Percentiles rank a stretch among this genome's conserved stretches.
These are phyloP conservation scores for Diabrotica virgifera DNA, from an alignment of 1,140 invertebrate species.

Conservation along the genomic window DNA sequence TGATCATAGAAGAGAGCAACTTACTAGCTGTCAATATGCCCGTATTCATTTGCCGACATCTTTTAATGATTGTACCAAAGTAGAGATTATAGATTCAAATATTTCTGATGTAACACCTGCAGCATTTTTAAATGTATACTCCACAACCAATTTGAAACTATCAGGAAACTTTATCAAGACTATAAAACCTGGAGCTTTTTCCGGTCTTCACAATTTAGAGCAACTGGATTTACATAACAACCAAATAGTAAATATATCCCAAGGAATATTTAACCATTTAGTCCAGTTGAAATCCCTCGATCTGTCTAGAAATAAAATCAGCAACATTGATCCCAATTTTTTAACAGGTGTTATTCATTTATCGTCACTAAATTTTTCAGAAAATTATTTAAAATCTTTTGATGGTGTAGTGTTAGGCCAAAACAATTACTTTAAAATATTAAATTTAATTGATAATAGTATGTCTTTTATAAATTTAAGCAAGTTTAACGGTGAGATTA, in stretches of 20 bases:
- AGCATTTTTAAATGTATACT: neutral
- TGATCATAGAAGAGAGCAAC: neutral
- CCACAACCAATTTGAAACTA: neutral
- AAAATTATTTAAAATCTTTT: neutral
- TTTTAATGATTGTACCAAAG: too few species aligned
- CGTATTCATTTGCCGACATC: too few species aligned
- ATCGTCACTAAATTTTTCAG: constrained; percentile 4
- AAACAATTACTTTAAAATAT: neutral
- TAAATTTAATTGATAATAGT: constrained; percentile 4
- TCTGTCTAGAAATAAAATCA: constrained; percentile 4
- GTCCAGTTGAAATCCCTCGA: constrained; percentile 4
- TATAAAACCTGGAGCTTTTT: neutral
- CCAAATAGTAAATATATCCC: neutral
- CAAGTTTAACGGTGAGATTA: neutral
- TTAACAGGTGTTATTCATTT: constrained; percentile 4
- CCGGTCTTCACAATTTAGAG: neutral
- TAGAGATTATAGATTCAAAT: neutral
- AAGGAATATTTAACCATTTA: constrained; percentile 10
- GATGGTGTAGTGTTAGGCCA: neutral
- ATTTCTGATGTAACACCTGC: neutral
- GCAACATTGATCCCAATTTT: neutral
- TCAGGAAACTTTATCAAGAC: neutral
- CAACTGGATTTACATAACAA: neutral
- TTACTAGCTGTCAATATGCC: too few species aligned
- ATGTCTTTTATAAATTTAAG: neutral